Evolutionary conservation across 2,113 vertebrate species (phyloP).

Genomic region (Coptodon rendalli): DNA sequence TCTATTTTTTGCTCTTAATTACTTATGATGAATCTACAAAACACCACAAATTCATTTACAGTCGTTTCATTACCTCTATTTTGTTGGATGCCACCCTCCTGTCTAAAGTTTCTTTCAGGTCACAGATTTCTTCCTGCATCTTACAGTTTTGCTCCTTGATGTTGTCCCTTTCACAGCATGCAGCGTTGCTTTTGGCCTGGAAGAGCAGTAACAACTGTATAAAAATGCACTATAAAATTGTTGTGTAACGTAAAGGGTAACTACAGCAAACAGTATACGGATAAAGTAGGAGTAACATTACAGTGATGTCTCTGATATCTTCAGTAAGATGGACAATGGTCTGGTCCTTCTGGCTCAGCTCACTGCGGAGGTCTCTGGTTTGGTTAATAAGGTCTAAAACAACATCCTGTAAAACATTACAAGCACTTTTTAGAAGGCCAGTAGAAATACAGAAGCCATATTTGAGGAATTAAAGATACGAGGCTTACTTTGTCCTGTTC

Average conservation of each 20-base stretch:
- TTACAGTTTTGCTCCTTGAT: slow-evolving; percentile 60
- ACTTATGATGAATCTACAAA: background rate
- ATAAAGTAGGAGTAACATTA: slow-evolving; percentile 28
- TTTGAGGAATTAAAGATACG: background rate
- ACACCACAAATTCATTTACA: background rate
- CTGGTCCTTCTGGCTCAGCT: slow-evolving; percentile 77
- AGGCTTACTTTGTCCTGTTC: slow-evolving; percentile 81
- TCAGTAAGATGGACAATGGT: slow-evolving; percentile 73
- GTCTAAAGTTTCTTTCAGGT: slow-evolving; percentile 77
- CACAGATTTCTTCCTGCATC: slow-evolving; percentile 75
- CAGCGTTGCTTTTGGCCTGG: slow-evolving; percentile 78
- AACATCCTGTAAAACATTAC: slow-evolving; percentile 72
- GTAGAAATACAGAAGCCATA: background rate
- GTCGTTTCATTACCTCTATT: slow-evolving; percentile 75
- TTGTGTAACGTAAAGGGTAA: background rate
- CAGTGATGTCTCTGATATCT: slow-evolving; percentile 84
- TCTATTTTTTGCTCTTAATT: background rate
- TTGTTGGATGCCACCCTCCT: slow-evolving; percentile 77
- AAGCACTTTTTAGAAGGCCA: background rate
- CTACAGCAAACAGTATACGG: background rate
- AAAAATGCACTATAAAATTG: background rate
- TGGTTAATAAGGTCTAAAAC: slow-evolving; percentile 85
- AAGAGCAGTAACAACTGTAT: background rate
- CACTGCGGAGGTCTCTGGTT: slow-evolving; percentile 82
- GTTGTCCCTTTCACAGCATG: slow-evolving; percentile 77